These are phyloP conservation scores for Drosophila kurseongensis DNA, from an alignment of 1,140 invertebrate genomes.

Conservation along the genomic window DNA sequence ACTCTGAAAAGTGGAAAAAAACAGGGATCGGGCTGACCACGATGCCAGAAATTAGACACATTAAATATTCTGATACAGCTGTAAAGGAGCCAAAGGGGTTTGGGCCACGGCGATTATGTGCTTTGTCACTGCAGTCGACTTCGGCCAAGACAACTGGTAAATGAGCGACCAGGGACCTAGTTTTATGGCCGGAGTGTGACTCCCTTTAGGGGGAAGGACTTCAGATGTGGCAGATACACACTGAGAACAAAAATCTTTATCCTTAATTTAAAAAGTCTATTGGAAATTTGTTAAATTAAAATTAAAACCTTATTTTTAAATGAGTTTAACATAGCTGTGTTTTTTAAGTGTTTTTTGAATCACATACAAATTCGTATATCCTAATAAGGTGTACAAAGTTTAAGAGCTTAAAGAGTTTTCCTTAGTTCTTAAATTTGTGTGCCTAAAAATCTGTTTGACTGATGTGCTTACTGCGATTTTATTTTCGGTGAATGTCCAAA, in stretches of 20 bases:
- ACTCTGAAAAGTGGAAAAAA: constrained; percentile 22
- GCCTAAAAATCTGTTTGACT: too few relatives aligned
- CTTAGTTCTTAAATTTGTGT: too few relatives aligned
- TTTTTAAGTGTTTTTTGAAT: neutral
- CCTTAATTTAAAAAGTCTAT: too few relatives aligned
- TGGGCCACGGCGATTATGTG: constrained; percentile 54
- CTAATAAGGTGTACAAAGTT: too few relatives aligned
- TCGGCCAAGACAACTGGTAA: constrained; percentile 41
- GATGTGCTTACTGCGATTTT: too few relatives aligned
- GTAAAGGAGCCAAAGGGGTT: constrained; percentile 42
- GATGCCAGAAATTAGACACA: constrained; percentile 69
- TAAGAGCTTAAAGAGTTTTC: too few relatives aligned
- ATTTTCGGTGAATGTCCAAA: too few relatives aligned
- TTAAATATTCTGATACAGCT: constrained; percentile 67
- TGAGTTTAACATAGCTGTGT: too few relatives aligned
- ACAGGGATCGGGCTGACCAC: constrained; percentile 22
- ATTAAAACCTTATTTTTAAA: neutral
- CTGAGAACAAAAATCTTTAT: constrained; percentile 1
- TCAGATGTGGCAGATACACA: constrained; percentile 26
- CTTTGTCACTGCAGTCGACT: constrained; percentile 37
- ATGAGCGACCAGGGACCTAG: constrained; percentile 69
- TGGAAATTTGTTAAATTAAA: neutral
- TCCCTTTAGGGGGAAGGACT: constrained; percentile 28
- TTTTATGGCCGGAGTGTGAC: constrained; percentile 46
- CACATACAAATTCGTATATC: too few relatives aligned